Evolutionary conservation across 2,113 vertebrate species (phyloP), one percentile per base, ranked within the genome.

Genomic region (Taxidea taxus): DNA sequence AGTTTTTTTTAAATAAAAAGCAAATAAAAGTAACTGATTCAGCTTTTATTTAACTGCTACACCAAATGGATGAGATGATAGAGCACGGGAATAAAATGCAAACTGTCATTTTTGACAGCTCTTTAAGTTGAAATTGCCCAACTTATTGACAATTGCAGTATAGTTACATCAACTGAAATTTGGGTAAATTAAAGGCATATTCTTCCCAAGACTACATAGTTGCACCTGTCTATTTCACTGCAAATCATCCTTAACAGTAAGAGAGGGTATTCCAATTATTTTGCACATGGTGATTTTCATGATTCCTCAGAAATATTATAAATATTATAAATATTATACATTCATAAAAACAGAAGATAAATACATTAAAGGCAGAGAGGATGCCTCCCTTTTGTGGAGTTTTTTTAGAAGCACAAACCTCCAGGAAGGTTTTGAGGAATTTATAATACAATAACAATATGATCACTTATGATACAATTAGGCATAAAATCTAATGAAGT

Each of bases 1-100:
- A 88, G 62, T 60, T 49, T 70, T 3, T 75, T 87, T 49, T 11
- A 85, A 88, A 85, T 86, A 49, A 96, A 78, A 95, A 95, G 20
- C 13, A 94, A 89, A 90, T 84, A 54, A 94, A 86, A 92, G 11
- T 60, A 78, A 94, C 87, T 37, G 21, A 90, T 84, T 85, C 9
- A 7, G 13, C 3, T 89, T 91, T 95, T 62, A 72, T 80, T 80
- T 90, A 97, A 72, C 60, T 16, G 34, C 15, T 34, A 75, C 27
- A 20, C 51, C 25, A 82, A 78, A 88, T 68, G 4, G 9, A 3
- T 66, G 39, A 49, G 56, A 64, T 25, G 31, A 91, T 2, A 89
- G 39, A 49, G 56, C 23, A 77, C 1, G 39, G 91, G 13, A 74
- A 84, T 74, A 72, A 87, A 83, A 91, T 47, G 66, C 6, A 49